Evolutionary conservation across 2,113 vertebrate species (phyloP).

Genomic region (Cynopterus brachyotis): DNA sequence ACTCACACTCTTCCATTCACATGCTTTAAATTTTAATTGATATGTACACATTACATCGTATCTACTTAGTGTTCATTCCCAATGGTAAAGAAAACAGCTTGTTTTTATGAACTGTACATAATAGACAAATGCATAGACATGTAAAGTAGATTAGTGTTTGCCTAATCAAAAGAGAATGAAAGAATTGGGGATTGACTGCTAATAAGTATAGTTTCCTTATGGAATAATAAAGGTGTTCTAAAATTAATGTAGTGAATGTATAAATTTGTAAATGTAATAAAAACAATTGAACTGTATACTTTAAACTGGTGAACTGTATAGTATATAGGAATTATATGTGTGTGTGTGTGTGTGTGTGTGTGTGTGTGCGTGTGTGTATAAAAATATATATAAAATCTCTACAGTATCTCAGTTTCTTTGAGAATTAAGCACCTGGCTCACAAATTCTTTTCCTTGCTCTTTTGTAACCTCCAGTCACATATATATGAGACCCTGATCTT

Average conservation of each 20-base stretch:
- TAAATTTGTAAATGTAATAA: neutral
- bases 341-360: too few species aligned
- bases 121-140: neutral
- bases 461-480: neutral
- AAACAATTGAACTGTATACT: neutral
- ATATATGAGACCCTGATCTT: neutral
- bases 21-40: neutral
- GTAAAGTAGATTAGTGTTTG: neutral
- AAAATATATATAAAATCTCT: neutral
- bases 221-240: neutral
- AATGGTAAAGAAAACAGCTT: neutral
- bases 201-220: neutral
- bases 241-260: neutral
- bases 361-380: too few species aligned
- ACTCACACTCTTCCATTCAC: neutral
- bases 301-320: neutral
- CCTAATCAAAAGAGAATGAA: rapidly evolving
- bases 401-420: neutral
- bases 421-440: neutral
- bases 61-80: neutral
- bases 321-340: neutral
- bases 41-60: neutral
- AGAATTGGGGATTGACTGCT: neutral
- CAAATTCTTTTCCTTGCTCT: neutral
- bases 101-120: neutral